Conservation (phyloP, 2,888 invertebrate genomes). For the Chrysina gloriosa region DNA sequence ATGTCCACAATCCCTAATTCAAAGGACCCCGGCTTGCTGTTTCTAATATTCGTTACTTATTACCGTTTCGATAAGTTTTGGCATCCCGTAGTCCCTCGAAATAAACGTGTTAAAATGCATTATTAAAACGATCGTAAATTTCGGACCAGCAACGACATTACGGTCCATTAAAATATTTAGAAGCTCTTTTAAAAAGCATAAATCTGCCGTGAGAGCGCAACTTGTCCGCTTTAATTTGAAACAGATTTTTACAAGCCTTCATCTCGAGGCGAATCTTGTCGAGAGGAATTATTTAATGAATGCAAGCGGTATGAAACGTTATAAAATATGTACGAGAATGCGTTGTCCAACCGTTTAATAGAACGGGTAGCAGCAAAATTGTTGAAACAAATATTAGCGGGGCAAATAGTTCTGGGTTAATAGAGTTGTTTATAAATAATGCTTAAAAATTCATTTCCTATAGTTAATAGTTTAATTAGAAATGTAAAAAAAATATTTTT, state of each 20-base stretch:
- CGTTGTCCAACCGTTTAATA: too few relatives aligned
- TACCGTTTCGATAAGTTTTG: constrained; percentile 9
- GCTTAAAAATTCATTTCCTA: too few relatives aligned
- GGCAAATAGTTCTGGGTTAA: too few relatives aligned
- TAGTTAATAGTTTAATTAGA: too few relatives aligned
- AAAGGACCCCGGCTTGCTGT: not conserved
- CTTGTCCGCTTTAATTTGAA: constrained; percentile 44
- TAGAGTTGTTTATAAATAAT: too few relatives aligned
- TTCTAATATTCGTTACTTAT: not conserved
- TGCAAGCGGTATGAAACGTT: too few relatives aligned
- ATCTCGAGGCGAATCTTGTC: not conserved
- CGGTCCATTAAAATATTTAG: constrained; percentile 46
- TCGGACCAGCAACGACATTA: constrained; percentile 39
- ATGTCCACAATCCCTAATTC: not conserved
- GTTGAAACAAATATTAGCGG: too few relatives aligned
- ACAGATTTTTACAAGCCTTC: constrained; percentile 42
- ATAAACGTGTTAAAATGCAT: constrained; percentile 39
- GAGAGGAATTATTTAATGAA: too few relatives aligned
- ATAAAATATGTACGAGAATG: too few relatives aligned
- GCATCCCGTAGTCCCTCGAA: not conserved
- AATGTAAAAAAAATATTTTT: too few relatives aligned
- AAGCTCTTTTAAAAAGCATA: constrained; percentile 49
- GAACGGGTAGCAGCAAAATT: too few relatives aligned
- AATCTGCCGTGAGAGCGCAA: constrained; percentile 43
- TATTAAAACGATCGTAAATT: constrained; percentile 42